phyloP scores from a whole-genome alignment of 2,113 vertebrate species.

The Peromyscus leucopus region DNA sequence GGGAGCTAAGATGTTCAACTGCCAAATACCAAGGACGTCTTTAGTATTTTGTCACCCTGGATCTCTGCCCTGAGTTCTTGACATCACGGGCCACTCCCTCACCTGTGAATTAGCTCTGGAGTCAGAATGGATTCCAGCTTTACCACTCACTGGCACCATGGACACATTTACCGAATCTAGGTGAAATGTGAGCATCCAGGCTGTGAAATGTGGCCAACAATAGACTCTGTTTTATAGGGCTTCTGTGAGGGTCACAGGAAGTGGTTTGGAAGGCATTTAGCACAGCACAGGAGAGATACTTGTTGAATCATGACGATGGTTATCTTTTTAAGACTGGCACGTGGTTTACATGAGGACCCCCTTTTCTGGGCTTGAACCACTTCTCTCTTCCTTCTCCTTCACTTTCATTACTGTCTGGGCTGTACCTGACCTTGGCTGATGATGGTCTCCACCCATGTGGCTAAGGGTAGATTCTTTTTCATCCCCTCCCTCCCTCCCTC shows the following conservation, averaged over 20 bases:
- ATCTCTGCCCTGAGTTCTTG: neutral
- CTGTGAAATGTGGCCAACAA: neutral
- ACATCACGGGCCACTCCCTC: neutral
- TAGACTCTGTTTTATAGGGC: neutral
- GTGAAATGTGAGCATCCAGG: neutral
- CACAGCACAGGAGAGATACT: neutral
- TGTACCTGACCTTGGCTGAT: neutral
- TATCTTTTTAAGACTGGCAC: neutral
- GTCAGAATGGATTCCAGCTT: conserved; percentile 39
- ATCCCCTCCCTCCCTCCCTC: fast-evolving
- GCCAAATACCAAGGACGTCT: neutral
- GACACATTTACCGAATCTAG: neutral
- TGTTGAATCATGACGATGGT: neutral
- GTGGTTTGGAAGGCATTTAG: neutral
- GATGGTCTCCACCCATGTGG: neutral
- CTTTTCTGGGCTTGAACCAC: neutral
- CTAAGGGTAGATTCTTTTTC: neutral
- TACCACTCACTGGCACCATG: neutral
- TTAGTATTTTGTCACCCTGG: conserved; percentile 19
- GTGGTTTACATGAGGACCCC: neutral
- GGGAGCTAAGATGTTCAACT: neutral
- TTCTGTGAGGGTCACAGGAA: neutral
- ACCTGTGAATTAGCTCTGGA: neutral
- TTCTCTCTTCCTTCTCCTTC: neutral
- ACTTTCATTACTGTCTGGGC: neutral